These are phyloP conservation scores for Adela reaumurella DNA, from an alignment of 2,888 invertebrate species.

Conservation along the genomic window DNA sequence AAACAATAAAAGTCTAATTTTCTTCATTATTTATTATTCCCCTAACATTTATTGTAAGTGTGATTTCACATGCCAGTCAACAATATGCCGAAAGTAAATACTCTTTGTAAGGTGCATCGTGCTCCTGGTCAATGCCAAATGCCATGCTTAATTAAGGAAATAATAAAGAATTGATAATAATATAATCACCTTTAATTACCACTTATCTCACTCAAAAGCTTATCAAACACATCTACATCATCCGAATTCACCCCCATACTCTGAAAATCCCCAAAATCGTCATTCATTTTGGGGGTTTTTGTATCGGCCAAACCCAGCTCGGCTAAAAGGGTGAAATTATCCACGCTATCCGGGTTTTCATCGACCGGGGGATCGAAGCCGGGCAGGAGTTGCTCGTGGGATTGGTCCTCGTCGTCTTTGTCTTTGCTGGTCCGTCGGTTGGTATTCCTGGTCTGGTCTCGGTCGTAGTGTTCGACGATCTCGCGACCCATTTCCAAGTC, in stretches of 20 bases:
- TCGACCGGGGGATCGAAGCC: constrained; percentile 18
- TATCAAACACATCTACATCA: constrained; percentile 39
- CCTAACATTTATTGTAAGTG: no score
- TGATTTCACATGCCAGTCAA: no score
- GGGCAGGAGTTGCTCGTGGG: constrained; percentile 31
- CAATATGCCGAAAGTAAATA: no score
- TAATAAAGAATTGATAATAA: no score
- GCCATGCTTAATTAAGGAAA: no score
- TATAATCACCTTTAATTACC: no score
- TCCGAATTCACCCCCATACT: constrained; percentile 22
- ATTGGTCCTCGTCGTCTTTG: constrained; percentile 28
- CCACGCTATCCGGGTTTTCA: constrained; percentile 16
- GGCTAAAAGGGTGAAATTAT: constrained; percentile 44
- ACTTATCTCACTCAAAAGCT: constrained; percentile 32
- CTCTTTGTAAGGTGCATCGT: no score
- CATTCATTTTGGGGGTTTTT: constrained; percentile 18
- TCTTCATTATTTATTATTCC: no score
- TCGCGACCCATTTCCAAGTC: constrained; percentile 48
- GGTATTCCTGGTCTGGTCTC: constrained; percentile 34
- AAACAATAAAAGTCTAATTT: no score
- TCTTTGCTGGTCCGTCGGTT: constrained; percentile 35
- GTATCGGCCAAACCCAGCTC: constrained; percentile 58
- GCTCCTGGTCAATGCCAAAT: no score
- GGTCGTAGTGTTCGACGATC: constrained; percentile 44
- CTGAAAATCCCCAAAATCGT: constrained; percentile 44